Evolutionary conservation across 2,113 vertebrate genomes (phyloP).

Genomic region (Arizona elegans): DNA sequence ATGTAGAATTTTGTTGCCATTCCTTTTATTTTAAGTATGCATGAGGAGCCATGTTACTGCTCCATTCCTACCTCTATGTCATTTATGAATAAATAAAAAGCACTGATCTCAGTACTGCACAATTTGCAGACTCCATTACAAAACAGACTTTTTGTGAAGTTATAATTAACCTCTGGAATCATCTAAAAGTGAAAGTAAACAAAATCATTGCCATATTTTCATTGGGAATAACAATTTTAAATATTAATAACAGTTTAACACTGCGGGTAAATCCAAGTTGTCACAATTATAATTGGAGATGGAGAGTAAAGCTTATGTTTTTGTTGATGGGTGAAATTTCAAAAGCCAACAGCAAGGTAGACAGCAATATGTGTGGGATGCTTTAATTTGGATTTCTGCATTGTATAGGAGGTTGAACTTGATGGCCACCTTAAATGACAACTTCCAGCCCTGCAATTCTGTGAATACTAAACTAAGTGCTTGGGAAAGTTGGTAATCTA

Average conservation of each 20-base stretch:
- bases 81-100: neutral
- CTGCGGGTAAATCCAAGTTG: neutral
- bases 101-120: neutral
- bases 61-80: neutral
- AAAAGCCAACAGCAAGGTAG: neutral
- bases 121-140: neutral
- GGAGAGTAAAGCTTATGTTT: neutral
- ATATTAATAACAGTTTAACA: neutral
- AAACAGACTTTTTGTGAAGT: neutral
- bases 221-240: neutral
- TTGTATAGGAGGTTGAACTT: neutral
- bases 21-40: neutral
- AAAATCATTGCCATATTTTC: neutral
- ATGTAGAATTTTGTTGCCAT: neutral
- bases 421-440: neutral
- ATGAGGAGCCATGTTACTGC: neutral
- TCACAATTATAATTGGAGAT: neutral
- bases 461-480: neutral
- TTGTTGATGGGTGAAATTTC: neutral
- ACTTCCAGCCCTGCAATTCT: neutral
- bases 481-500: neutral
- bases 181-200: neutral
- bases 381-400: neutral
- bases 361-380: neutral
- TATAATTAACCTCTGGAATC: neutral